phyloP scores from a whole-genome alignment of 1,140 invertebrate species.

The Drosophila rufa region DNA sequence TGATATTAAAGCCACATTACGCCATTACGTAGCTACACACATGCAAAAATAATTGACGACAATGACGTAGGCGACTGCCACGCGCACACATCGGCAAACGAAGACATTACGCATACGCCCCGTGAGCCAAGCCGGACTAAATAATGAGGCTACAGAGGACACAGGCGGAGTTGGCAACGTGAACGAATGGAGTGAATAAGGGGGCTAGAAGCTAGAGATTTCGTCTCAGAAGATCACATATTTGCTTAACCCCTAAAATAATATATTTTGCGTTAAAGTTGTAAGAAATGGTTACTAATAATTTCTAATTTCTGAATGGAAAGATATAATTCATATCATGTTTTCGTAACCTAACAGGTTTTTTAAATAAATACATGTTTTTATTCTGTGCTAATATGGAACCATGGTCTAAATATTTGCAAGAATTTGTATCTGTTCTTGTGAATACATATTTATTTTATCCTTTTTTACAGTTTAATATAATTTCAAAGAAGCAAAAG shows the following conservation, averaged over 20 bases:
- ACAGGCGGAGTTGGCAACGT: slow-evolving; percentile 8
- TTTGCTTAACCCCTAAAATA: neutral
- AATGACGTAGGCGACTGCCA: slow-evolving; percentile 36
- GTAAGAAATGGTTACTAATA: no score
- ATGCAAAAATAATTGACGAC: slow-evolving; percentile 56
- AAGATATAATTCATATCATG: no score
- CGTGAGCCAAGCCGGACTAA: slow-evolving; percentile 42
- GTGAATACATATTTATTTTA: no score
- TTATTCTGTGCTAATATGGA: no score
- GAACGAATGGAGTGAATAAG: neutral
- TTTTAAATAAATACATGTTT: no score
- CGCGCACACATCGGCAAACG: slow-evolving; percentile 6
- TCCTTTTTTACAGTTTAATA: no score
- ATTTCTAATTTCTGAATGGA: no score
- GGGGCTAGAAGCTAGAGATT: neutral
- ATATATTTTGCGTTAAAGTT: no score
- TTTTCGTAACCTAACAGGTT: no score
- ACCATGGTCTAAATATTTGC: no score
- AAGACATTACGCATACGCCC: slow-evolving; percentile 57
- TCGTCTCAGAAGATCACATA: neutral
- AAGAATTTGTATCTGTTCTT: no score
- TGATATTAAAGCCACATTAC: slow-evolving; percentile 79
- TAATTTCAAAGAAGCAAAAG: no score
- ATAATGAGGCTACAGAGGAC: slow-evolving; percentile 42
- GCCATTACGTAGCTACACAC: slow-evolving; percentile 53